phyloP scores from a whole-genome alignment of 92 coral and sea anemone genomes.

The Phenganax marumi region DNA sequence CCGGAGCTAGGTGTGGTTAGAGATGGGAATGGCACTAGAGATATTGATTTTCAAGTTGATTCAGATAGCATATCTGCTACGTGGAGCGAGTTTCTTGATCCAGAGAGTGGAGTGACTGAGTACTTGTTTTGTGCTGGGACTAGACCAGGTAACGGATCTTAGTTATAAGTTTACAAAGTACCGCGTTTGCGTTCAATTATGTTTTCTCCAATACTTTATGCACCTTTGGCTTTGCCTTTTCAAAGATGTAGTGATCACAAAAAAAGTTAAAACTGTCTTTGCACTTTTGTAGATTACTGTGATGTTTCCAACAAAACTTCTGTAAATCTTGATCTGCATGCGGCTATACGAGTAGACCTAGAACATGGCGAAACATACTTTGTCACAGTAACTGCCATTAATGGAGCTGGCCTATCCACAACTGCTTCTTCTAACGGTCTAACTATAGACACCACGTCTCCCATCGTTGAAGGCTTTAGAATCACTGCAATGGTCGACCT shows the following conservation, averaged over 20 bases:
- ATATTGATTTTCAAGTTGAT: slow-evolving; percentile 69
- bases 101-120: slow-evolving; percentile 72
- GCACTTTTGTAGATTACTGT: slow-evolving; percentile 61
- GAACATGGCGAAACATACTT: slow-evolving; percentile 68
- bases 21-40: slow-evolving; percentile 74
- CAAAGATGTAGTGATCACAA: background rate
- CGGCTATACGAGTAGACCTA: slow-evolving; percentile 37
- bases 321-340: slow-evolving; percentile 58
- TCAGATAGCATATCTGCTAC: slow-evolving; percentile 58
- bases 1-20: slow-evolving; percentile 73
- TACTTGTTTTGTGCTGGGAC: slow-evolving; percentile 83
- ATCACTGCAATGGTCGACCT: slow-evolving; percentile 24
- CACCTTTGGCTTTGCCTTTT: no score
- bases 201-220: no score
- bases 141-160: slow-evolving; percentile 63
- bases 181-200: background rate
- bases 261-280: background rate
- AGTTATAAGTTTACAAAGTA: background rate
- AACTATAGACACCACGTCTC: slow-evolving; percentile 71
- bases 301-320: slow-evolving; percentile 61
- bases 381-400: slow-evolving; percentile 80
- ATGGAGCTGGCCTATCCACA: slow-evolving; percentile 80
- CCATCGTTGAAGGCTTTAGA: slow-evolving; percentile 49
- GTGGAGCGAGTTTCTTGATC: slow-evolving; percentile 81
- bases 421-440: slow-evolving; percentile 76